phyloP scores from a whole-genome alignment of 2,113 vertebrate genomes.

The Pantherophis guttatus region DNA sequence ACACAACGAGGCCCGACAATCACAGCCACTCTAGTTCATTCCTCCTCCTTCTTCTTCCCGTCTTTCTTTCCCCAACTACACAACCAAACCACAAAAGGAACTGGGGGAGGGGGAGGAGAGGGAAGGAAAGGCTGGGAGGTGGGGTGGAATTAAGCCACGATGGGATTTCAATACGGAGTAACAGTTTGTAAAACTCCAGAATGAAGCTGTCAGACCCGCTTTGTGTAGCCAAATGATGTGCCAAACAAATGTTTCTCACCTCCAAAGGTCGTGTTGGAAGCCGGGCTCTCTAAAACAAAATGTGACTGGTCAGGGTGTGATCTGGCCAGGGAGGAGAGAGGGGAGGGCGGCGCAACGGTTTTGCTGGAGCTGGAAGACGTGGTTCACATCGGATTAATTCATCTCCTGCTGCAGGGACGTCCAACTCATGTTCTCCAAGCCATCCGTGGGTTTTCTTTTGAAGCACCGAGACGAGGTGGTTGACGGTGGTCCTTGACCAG shows the following conservation, averaged over 20 bases:
- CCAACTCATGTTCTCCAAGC: neutral
- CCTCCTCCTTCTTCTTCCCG: neutral
- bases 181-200: conserved; percentile 10
- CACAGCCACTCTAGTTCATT: neutral
- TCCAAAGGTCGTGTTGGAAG: neutral
- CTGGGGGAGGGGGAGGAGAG: fast-evolving
- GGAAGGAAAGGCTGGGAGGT: neutral
- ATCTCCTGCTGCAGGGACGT: neutral
- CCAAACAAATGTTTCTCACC: conserved; percentile 27
- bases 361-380: conserved; percentile 44
- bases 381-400: conserved; percentile 43
- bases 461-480: neutral
- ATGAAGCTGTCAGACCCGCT: conserved; percentile 26
- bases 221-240: neutral
- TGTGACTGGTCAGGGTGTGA: neutral
- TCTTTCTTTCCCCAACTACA: neutral
- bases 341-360: neutral
- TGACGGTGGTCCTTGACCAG: neutral
- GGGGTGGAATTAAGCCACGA: fast-evolving
- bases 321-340: neutral
- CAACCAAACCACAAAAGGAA: neutral
- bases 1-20: neutral
- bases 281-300: neutral
- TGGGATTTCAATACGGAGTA: conserved; percentile 1
- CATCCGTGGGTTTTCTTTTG: neutral